Evolutionary conservation across 1,140 invertebrate genomes (phyloP).

Genomic region (Drosophila arawakana): DNA sequence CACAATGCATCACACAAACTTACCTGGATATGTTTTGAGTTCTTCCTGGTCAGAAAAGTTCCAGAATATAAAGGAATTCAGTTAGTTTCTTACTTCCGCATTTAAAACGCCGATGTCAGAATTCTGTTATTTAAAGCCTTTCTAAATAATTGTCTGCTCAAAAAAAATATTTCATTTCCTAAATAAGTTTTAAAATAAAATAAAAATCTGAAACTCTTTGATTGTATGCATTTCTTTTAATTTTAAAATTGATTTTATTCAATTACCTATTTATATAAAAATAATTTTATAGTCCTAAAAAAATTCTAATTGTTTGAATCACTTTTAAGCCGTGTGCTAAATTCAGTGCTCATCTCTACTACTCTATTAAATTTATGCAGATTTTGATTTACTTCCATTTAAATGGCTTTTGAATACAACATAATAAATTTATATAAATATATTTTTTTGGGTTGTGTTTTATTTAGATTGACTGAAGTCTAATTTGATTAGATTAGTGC

Average conservation of each 20-base stretch:
- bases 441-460: conserved; percentile 19
- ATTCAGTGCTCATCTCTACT: conserved; percentile 12
- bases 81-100: too few species aligned
- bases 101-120: too few species aligned
- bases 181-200: too few species aligned
- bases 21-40: not conserved
- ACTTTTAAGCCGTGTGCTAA: not conserved
- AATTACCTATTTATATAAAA: not conserved
- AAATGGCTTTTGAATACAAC: not conserved
- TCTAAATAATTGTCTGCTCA: too few species aligned
- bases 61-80: too few species aligned
- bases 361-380: not conserved
- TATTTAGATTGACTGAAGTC: conserved; percentile 38
- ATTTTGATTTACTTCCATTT: conserved; percentile 3
- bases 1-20: not conserved
- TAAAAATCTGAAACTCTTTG: too few species aligned
- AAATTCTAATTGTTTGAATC: not conserved
- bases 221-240: too few species aligned
- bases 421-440: not conserved
- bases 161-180: too few species aligned
- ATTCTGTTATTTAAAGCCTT: too few species aligned
- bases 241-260: too few species aligned
- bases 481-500: conserved; percentile 34
- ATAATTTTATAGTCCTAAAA: not conserved
- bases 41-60: not conserved